Evolutionary conservation across 2,888 invertebrate species (phyloP), one percentile per base, ranked within the genome.

Genomic region (Dromius quadrimaculatus): DNA sequence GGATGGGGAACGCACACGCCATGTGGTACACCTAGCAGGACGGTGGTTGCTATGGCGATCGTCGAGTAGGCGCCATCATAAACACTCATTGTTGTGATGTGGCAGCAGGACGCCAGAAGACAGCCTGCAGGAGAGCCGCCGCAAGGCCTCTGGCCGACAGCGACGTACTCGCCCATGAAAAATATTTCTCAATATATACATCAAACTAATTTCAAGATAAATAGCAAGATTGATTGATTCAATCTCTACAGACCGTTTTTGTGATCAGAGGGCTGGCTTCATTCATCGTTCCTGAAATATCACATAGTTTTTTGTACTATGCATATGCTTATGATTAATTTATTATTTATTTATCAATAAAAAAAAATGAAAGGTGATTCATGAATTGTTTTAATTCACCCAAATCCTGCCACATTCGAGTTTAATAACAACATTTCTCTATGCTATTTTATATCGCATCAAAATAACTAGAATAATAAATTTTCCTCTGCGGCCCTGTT

Each of bases 1-100:
- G 8, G 4, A 28, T 28, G 15, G 28, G 23, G 50, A 11, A 50
- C 15, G 50, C 6, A 54, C 47, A 79, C 79, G 79, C 72, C 72
- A 54, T 8, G 13, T 59, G 34, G 59, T 20, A 57, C 79, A 79
- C 79, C 79, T 78, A 76, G 76, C 75, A 74, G 76, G 75, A 78
- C 77, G 78, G 76, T 77, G 79, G 83, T 83, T 82, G 81, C 82
- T 78, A 83, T 83, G 82, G 78, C 79, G 79, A 83, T 82, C 79
- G 83, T 81, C 83, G 80, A 81, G 81, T 81, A 83, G 83, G 83
- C 83, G 83, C 83, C 82, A 82, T 83, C 82, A 83, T 82, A 83
- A 83, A 83, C 83, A 83, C 81, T 82, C 82, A 82, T 82, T 82
- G 83, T 82, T 81, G 82, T 81, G 82, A 81, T 81, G 81, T 80